Conservation (phyloP, 1,140 invertebrate genomes). For the Oppia nitens region DNA sequence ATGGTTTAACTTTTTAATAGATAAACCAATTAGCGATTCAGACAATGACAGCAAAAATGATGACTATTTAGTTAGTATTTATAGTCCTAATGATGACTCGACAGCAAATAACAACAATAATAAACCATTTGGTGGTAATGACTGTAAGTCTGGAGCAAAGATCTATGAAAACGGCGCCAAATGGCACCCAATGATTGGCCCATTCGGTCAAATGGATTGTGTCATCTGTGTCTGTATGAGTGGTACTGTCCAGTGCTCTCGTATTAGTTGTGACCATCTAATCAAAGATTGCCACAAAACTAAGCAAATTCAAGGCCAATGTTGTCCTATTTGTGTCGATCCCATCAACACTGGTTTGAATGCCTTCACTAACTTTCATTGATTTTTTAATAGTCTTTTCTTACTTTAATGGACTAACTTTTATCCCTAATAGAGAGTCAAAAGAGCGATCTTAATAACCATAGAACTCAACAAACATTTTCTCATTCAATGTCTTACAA, state of each 20-base stretch:
- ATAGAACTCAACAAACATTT: no score
- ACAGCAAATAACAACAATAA: neutral
- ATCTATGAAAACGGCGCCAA: conserved; percentile 5
- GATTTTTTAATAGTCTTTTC: no score
- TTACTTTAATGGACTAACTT: no score
- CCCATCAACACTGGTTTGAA: neutral
- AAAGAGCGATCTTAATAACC: no score
- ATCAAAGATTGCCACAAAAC: neutral
- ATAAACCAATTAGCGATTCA: neutral
- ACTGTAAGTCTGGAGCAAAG: conserved; percentile 8
- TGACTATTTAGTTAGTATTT: neutral
- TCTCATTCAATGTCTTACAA: no score
- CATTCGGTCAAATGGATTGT: conserved; percentile 16
- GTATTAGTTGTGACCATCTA: neutral
- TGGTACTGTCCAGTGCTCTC: neutral
- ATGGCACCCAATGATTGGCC: conserved; percentile 15
- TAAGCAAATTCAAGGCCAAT: neutral
- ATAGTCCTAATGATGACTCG: neutral
- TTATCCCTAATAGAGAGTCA: no score
- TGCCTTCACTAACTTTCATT: neutral
- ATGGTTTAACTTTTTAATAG: neutral
- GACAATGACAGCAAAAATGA: neutral
- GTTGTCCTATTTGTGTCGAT: neutral
- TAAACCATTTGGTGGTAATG: neutral
- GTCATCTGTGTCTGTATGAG: conserved; percentile 8